Evolutionary conservation across 2,113 vertebrate species (phyloP), one percentile per base, ranked within the genome.

Genomic region (Apodemus sylvaticus): DNA sequence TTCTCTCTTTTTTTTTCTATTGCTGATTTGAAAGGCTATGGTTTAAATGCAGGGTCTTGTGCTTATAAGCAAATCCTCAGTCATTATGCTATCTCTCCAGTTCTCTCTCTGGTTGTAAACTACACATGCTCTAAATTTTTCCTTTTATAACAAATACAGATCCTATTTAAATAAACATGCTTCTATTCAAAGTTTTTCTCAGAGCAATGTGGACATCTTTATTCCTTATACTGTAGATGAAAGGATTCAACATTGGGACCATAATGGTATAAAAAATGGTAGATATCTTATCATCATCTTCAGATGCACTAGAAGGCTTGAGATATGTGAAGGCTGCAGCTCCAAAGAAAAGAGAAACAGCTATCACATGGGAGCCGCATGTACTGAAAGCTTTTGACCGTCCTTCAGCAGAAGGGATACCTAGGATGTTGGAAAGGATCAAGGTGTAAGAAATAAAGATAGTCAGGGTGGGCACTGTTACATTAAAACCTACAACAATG

Each of bases 151-250:
- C 16, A 86, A 77, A 66, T 55, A 70, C 7, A 60, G 26, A 19
- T 78, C 24, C 26, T 60, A 24, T 31, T 78, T 86, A 87, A 9
- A 13, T 53, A 45, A 62, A 29, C 10, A 68, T 19, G 3, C 39
- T 79, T 62, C 91, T 91, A 12, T 51, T 86, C 39, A 91, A 70
- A 48, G 89, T 79, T 42, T 86, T 94, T 71, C 51, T 94, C 81
- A 91, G 7, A 16, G 94, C 71, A 39, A 26, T 48, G 8, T 94
- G 94, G 2, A 94, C 62, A 62, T 94, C 89, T 20, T 94, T 94
- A 74, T 91, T 94, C 34, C 89, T 91, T 83, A 94, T 60, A 62
- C 94, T 94, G 17, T 94, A 94, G 34, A 94, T 91, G 11, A 94
- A 79, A 94, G 89, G 94, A 58, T 94, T 94, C 39, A 94, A 4